Conservation (phyloP, 2,888 invertebrate genomes). For the Apamea crenata region DNA sequence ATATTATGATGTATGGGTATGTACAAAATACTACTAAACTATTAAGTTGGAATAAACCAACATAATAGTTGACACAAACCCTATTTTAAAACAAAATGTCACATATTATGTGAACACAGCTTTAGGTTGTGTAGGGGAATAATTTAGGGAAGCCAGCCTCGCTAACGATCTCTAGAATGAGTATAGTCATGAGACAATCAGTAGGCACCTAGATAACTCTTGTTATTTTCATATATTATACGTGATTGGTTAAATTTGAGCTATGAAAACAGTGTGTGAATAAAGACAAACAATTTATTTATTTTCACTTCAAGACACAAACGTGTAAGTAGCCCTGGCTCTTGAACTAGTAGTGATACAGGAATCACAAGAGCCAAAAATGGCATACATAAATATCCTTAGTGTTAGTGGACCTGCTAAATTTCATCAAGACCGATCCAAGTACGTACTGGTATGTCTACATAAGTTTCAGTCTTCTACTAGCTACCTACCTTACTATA, state of each 20-base stretch:
- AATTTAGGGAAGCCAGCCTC: background rate
- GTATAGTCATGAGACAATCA: background rate
- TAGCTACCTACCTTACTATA: background rate
- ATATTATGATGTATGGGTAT: constrained; percentile 8
- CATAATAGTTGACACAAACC: background rate
- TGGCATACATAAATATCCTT: background rate
- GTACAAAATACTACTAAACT: background rate
- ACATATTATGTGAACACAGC: background rate
- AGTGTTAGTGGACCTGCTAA: constrained; percentile 16
- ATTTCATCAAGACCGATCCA: background rate
- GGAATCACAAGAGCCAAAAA: background rate
- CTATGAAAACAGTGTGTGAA: background rate
- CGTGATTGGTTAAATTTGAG: background rate
- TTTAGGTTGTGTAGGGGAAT: background rate
- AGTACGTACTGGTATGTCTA: background rate
- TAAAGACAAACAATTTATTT: background rate
- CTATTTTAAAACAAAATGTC: background rate
- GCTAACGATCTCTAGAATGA: background rate
- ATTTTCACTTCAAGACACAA: background rate
- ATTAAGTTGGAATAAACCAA: background rate
- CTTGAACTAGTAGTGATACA: background rate
- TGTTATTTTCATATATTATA: background rate
- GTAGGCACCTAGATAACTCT: background rate
- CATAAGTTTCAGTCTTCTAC: background rate
- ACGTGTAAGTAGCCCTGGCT: background rate